phyloP scores from a whole-genome alignment of 2,797 vertebrate genomes.

The Craterocephalus amniculus region DNA sequence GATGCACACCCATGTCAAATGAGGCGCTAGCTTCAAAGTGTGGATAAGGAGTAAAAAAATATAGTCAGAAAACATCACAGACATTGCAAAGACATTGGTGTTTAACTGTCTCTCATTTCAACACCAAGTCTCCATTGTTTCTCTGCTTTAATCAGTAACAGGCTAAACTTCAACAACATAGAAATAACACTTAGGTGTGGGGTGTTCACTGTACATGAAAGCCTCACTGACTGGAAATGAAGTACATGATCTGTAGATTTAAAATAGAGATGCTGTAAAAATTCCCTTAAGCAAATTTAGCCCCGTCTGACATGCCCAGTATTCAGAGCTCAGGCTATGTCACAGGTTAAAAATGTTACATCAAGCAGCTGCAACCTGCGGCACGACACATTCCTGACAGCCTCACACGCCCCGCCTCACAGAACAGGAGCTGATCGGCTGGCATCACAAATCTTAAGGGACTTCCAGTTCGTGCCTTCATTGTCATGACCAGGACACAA shows the following conservation, averaged over 20 bases:
- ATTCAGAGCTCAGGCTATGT: background rate
- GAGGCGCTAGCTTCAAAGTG: background rate
- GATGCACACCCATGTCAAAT: background rate
- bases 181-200: background rate
- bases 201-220: background rate
- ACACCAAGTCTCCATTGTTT: background rate
- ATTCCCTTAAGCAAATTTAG: conserved; percentile 10
- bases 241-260: background rate
- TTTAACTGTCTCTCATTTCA: background rate
- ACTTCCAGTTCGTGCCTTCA: conserved; percentile 68
- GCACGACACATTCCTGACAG: background rate
- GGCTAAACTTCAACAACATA: background rate
- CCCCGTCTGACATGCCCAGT: background rate
- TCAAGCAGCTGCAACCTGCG: background rate
- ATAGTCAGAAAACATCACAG: too few relatives aligned
- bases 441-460: conserved; percentile 65
- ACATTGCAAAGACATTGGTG: too few relatives aligned
- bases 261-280: conserved; percentile 16
- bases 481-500: conserved; percentile 75
- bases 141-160: background rate
- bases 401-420: conserved; percentile 26
- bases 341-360: conserved; percentile 26
- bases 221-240: conserved; percentile 4
- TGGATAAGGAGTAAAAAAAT: too few relatives aligned
- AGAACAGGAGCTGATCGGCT: conserved; percentile 56